These are phyloP conservation scores for Anthopleura xanthogrammica DNA, from an alignment of 92 coral and sea anemone genomes.

Conservation along the genomic window DNA sequence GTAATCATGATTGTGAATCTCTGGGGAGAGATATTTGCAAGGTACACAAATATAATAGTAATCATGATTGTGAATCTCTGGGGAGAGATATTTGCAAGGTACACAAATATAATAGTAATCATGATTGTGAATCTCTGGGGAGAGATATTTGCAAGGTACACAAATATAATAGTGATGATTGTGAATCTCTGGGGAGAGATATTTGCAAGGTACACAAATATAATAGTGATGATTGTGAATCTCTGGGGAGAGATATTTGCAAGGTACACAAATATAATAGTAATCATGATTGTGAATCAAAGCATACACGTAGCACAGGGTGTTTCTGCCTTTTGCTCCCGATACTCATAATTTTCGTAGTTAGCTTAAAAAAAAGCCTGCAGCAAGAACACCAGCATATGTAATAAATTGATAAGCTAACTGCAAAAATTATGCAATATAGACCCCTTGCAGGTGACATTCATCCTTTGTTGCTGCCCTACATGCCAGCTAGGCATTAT, in stretches of 20 bases:
- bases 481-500: too few relatives aligned
- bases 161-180: neutral
- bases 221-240: too few relatives aligned
- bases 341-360: neutral
- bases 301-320: too few relatives aligned
- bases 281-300: too few relatives aligned
- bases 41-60: constrained; percentile 42
- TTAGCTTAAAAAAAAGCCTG: neutral
- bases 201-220: constrained; percentile 67
- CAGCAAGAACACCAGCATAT: too few relatives aligned
- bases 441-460: too few relatives aligned
- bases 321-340: too few relatives aligned
- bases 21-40: constrained; percentile 93
- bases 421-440: too few relatives aligned
- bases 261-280: constrained; percentile 46
- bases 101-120: neutral
- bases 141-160: constrained; percentile 87
- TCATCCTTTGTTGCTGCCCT: too few relatives aligned
- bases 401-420: too few relatives aligned
- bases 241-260: constrained; percentile 95
- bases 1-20: too few relatives aligned
- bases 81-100: constrained; percentile 96
- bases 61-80: too few relatives aligned
- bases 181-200: constrained; percentile 96
- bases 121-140: constrained; percentile 97